Percentiles rank a stretch among this genome's conserved stretches.
Conservation (phyloP, 2,797 vertebrate genomes). For the Crenuchus spilurus region DNA sequence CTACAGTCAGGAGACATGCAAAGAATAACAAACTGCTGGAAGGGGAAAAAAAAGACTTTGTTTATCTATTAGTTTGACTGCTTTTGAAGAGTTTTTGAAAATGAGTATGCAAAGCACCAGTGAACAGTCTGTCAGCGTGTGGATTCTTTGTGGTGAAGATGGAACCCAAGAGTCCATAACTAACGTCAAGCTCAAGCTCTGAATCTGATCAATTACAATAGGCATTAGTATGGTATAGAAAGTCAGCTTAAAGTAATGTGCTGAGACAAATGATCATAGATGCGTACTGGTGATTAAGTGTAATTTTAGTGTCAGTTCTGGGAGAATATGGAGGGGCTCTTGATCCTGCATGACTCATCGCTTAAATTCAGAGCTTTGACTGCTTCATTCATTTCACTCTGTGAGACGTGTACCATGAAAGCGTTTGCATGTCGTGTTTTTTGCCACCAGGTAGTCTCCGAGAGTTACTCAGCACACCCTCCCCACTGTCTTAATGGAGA, state of each 20-base stretch:
- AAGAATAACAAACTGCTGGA: slow-evolving; percentile 24
- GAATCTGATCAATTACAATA: slow-evolving; percentile 4
- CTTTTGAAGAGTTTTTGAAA: background rate
- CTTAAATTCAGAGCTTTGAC: slow-evolving; percentile 20
- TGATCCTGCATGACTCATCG: slow-evolving; percentile 29
- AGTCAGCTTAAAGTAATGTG: background rate
- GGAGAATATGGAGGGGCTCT: background rate
- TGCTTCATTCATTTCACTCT: slow-evolving; percentile 32
- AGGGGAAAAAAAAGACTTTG: background rate
- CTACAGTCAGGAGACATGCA: slow-evolving; percentile 67
- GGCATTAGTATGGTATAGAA: background rate
- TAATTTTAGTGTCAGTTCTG: slow-evolving; percentile 12
- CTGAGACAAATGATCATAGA: slow-evolving; percentile 6
- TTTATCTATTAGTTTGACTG: background rate
- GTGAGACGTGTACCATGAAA: slow-evolving; percentile 20
- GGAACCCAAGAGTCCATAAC: background rate
- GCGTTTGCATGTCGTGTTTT: slow-evolving; percentile 20
- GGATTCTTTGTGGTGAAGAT: background rate
- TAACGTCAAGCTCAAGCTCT: background rate
- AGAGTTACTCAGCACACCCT: slow-evolving; percentile 42
- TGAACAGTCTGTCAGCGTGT: background rate
- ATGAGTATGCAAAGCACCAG: background rate
- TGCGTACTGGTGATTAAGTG: slow-evolving; percentile 6
- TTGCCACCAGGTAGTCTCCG: slow-evolving; percentile 50
- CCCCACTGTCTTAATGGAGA: slow-evolving; percentile 54